A percentile compares a stretch with the other conserved stretches of the same genome.
Conservation (phyloP, 1,140 invertebrate genomes). For the Scaptomyza graminum region DNA sequence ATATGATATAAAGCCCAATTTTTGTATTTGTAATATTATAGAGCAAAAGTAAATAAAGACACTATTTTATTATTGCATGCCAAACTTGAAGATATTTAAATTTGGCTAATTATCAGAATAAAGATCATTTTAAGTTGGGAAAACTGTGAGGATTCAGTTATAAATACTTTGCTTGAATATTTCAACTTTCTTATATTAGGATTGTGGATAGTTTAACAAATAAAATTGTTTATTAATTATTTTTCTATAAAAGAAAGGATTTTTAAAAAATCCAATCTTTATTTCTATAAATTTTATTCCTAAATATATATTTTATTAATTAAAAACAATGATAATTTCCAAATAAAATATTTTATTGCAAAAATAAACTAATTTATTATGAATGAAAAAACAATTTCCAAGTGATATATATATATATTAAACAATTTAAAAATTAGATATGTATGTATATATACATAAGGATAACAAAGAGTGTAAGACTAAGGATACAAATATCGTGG, state of each 20-base stretch:
- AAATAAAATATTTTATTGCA: slow-evolving; percentile 52
- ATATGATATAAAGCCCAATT: slow-evolving; percentile 20
- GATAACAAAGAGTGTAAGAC: slow-evolving; percentile 50
- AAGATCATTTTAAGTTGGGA: background rate
- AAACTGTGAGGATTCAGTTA: background rate
- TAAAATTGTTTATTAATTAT: no score
- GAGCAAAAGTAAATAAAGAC: slow-evolving; percentile 53
- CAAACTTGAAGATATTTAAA: background rate
- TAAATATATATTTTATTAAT: no score
- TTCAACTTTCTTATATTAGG: no score
- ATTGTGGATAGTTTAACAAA: no score
- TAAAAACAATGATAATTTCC: background rate
- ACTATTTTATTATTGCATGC: slow-evolving; percentile 56
- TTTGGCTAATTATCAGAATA: background rate
- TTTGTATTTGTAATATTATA: slow-evolving; percentile 46
- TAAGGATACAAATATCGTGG: slow-evolving; percentile 45
- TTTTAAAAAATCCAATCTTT: no score
- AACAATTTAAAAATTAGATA: slow-evolving; percentile 55
- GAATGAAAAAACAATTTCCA: slow-evolving; percentile 26
- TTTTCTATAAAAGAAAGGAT: no score
- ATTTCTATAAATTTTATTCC: no score
- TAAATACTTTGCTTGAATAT: slow-evolving; percentile 4
- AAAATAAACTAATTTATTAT: slow-evolving; percentile 59
- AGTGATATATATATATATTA: slow-evolving; percentile 1
- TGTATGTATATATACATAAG: slow-evolving; percentile 60